Conservation (phyloP, 2,888 invertebrate genomes). For the Agrotis segetum region DNA sequence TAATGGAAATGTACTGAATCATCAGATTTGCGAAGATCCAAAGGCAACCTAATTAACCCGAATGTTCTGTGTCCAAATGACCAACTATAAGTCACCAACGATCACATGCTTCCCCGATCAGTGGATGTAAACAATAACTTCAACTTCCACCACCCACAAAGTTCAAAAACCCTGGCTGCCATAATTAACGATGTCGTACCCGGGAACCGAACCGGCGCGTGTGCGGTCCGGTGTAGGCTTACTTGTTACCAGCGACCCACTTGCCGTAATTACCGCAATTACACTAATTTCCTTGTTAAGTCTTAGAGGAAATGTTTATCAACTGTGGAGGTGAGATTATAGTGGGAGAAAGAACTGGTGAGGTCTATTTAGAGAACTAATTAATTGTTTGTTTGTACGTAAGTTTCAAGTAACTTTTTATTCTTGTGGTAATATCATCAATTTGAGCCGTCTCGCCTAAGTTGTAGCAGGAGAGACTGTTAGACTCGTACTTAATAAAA, state of each 20-base stretch:
- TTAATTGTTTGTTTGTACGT: no score
- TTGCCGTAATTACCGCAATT: conserved; percentile 65
- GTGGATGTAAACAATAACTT: conserved; percentile 16
- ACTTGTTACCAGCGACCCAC: conserved; percentile 61
- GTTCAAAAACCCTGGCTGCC: conserved; percentile 59
- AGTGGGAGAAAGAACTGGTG: conserved; percentile 17
- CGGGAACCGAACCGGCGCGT: conserved; percentile 59
- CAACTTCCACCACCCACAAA: conserved; percentile 33
- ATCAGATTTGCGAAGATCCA: no score
- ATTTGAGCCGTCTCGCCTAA: no score
- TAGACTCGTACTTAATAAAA: no score
- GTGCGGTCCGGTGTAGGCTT: conserved; percentile 69
- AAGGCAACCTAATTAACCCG: no score
- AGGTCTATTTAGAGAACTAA: not conserved
- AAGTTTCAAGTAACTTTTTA: no score
- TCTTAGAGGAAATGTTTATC: conserved; percentile 62
- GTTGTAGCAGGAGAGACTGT: no score
- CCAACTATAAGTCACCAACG: no score
- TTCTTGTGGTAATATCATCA: no score
- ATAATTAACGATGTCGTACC: conserved; percentile 48
- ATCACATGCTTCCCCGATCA: not conserved
- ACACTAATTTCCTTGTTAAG: conserved; percentile 67
- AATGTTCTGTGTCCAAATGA: no score
- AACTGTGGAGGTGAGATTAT: conserved; percentile 36
- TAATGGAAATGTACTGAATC: no score